Conservation (phyloP, 1,140 invertebrate species). For the Habropoda laboriosa region DNA sequence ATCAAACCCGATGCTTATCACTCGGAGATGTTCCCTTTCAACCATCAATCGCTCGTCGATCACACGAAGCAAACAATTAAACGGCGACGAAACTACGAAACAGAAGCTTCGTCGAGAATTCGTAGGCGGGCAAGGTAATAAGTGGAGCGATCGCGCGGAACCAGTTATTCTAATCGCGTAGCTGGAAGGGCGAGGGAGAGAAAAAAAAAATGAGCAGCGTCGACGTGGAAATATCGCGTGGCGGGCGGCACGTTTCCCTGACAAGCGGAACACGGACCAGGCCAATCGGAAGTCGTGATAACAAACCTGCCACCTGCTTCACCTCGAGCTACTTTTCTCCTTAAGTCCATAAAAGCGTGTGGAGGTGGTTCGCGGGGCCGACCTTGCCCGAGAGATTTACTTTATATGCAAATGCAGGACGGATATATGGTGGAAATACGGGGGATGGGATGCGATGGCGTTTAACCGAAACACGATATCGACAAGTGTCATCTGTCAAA, state of each 20-base stretch:
- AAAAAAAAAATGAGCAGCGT: slow-evolving; percentile 37
- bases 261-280: slow-evolving; percentile 53
- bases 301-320: slow-evolving; percentile 54
- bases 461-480: slow-evolving; percentile 72
- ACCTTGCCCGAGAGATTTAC: slow-evolving; percentile 63
- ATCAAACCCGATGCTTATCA: no score
- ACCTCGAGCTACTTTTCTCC: slow-evolving; percentile 64
- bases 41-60: no score
- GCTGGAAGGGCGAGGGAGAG: neutral
- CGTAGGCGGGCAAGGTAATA: neutral
- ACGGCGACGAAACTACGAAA: no score
- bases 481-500: slow-evolving; percentile 74
- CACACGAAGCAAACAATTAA: no score
- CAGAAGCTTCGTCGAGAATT: no score
- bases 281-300: slow-evolving; percentile 60
- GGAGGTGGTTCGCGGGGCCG: slow-evolving; percentile 36
- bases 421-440: slow-evolving; percentile 66
- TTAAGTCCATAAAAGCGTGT: slow-evolving; percentile 61
- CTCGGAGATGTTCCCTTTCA: no score
- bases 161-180: slow-evolving; percentile 47
- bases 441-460: slow-evolving; percentile 65
- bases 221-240: slow-evolving; percentile 41
- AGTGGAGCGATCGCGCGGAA: neutral
- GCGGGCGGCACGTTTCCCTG: slow-evolving; percentile 50
- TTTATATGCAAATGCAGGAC: slow-evolving; percentile 70